Percentiles rank a stretch among this genome's conserved stretches.
Conservation (phyloP, 2,888 invertebrate species). For the Lottia gigantea region DNA sequence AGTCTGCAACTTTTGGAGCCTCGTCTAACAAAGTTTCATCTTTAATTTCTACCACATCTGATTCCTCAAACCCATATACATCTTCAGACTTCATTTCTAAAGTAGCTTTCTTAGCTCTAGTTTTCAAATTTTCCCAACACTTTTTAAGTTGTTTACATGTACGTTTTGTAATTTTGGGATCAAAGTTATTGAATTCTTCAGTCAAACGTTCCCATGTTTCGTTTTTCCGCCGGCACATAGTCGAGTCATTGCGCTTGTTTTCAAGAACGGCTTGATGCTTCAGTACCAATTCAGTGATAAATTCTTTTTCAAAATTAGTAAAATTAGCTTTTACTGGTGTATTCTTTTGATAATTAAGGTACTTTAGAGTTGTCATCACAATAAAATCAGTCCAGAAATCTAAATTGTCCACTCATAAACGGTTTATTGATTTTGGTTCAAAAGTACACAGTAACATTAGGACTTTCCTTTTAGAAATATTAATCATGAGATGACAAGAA, state of each 20-base stretch:
- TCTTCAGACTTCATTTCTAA: background rate
- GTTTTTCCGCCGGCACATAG: background rate
- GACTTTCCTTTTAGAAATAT: too few relatives aligned
- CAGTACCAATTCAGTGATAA: background rate
- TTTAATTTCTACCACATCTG: background rate
- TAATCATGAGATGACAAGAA: too few relatives aligned
- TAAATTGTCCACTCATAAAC: too few relatives aligned
- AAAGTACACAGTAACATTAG: too few relatives aligned
- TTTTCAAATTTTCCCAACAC: slow-evolving; percentile 8
- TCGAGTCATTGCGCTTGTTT: background rate
- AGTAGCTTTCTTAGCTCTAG: background rate
- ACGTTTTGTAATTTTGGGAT: background rate
- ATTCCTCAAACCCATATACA: background rate
- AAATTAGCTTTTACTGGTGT: background rate
- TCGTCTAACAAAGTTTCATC: background rate
- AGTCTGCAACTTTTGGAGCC: background rate
- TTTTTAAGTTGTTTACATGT: background rate
- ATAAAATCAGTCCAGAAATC: too few relatives aligned
- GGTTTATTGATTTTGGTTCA: too few relatives aligned
- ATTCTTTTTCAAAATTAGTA: slow-evolving; percentile 6
- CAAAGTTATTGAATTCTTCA: background rate
- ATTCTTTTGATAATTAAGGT: too few relatives aligned
- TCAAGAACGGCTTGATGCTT: background rate
- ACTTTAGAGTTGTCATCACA: too few relatives aligned
- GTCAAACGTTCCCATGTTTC: background rate